Evolutionary conservation across 2,888 invertebrate species (phyloP).

Genomic region (Drosophila ochracea): DNA sequence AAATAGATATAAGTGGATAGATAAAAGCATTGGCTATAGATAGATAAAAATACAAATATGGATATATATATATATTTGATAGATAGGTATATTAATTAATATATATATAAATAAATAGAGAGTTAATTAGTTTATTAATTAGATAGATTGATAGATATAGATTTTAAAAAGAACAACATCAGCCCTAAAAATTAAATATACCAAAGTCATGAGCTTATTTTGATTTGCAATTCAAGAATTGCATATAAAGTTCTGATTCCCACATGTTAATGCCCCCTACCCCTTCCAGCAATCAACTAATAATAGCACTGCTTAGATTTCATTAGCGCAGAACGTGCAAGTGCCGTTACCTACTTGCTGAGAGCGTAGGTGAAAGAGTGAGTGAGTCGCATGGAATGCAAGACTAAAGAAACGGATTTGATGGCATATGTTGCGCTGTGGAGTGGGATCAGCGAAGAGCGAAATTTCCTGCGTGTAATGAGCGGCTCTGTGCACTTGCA

Average conservation of each 20-base stretch:
- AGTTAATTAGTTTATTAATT: background rate
- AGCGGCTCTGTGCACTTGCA: background rate
- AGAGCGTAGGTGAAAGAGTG: background rate
- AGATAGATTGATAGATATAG: background rate
- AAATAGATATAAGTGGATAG: background rate
- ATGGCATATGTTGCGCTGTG: background rate
- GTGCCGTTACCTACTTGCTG: background rate
- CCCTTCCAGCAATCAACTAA: background rate
- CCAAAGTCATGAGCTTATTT: background rate
- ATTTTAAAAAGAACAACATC: background rate
- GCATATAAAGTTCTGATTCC: background rate
- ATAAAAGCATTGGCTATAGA: background rate
- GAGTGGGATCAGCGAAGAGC: background rate
- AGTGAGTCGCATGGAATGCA: background rate
- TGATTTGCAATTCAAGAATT: background rate
- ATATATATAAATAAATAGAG: background rate
- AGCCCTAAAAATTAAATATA: background rate
- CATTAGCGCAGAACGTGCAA: background rate
- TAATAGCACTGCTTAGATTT: background rate
- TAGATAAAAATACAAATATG: background rate
- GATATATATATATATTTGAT: background rate
- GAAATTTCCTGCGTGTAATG: background rate
- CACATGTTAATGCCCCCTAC: background rate
- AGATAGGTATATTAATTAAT: background rate
- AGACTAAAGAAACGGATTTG: background rate